Evolutionary conservation across 2,113 vertebrate genomes (phyloP), one percentile per base, ranked within the genome.

Genomic region (Xenopus tropicalis): DNA sequence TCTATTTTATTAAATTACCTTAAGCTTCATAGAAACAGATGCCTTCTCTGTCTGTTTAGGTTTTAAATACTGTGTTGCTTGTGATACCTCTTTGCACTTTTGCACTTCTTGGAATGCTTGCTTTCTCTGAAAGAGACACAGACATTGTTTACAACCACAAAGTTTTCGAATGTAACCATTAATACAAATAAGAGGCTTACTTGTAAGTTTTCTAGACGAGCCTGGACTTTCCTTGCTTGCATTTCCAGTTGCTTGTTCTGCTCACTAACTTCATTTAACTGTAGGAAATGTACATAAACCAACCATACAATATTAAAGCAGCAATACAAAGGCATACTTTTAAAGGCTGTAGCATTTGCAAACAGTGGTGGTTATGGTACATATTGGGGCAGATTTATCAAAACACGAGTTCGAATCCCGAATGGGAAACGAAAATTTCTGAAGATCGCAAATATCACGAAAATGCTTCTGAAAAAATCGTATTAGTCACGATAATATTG

Each of bases 141-240:
- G 43, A 61, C 13, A 79, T 80, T 72, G 3, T 61, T 74, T 58
- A 23, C 23, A 37, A 37, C 29, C 29, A 37, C 29, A 62, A 17
- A 42, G 43, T 29, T 71, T 1, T 68, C 59, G 63, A 64, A 72
- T 65, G 77, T 20, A 43, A 7, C 3, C 22, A 78, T 71, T 64
- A 71, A 61, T 43, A 20, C 3, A 24, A 73, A 57, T 21, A 52
- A 14, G 77, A 70, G 61, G 17, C 59, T 84, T 83, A 96, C 95
- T 88, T 96, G 94, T 1, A 98, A 86, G 83, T 98, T 97, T 66
- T 94, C 93, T 79, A 98, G 87, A 80, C 91, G 91, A 71, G 93
- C 90, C 79, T 95, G 92, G 22, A 91, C 87, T 86, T 83, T 94
- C 76, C 84, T 91, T 20, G 87, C 88, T 80, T 94, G 92, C 78